Conservation (phyloP, 1,140 invertebrate genomes). For the Proctacanthus coquilletti region DNA sequence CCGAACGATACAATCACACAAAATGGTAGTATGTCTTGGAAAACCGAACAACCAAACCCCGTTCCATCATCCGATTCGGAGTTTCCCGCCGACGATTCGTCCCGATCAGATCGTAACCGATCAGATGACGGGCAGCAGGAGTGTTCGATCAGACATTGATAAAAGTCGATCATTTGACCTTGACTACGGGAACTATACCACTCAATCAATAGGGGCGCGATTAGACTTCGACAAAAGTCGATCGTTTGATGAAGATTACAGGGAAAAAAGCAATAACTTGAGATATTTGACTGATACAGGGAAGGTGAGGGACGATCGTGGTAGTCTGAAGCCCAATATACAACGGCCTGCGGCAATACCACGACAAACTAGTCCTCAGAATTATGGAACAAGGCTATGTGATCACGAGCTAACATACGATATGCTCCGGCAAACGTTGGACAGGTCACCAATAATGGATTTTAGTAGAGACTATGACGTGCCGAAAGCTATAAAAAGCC, state of each 20-base stretch:
- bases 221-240: constrained; percentile 22
- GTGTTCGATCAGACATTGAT: constrained; percentile 17
- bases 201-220: constrained; percentile 16
- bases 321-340: constrained; percentile 4
- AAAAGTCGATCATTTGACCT: constrained; percentile 27
- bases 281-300: not conserved
- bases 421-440: constrained; percentile 18
- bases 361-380: constrained; percentile 20
- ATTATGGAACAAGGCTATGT: constrained; percentile 24
- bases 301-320: constrained; percentile 2
- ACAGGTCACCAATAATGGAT: constrained; percentile 19
- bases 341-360: constrained; percentile 9
- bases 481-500: constrained; percentile 13
- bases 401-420: constrained; percentile 29
- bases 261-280: constrained; percentile 12
- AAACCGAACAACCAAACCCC: constrained; percentile 4
- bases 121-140: constrained; percentile 4
- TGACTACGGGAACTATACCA: constrained; percentile 19
- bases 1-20: constrained; percentile 14
- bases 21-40: constrained; percentile 17
- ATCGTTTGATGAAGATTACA: constrained; percentile 28
- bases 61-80: constrained; percentile 11
- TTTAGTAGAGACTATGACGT: constrained; percentile 19
- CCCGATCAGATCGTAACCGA: constrained; percentile 8
- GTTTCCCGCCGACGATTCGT: constrained; percentile 15